A percentile compares a stretch with the other conserved stretches of the same genome.
Evolutionary conservation across 1,140 invertebrate genomes (phyloP).

Genomic region (Macrobrachium nipponense): DNA sequence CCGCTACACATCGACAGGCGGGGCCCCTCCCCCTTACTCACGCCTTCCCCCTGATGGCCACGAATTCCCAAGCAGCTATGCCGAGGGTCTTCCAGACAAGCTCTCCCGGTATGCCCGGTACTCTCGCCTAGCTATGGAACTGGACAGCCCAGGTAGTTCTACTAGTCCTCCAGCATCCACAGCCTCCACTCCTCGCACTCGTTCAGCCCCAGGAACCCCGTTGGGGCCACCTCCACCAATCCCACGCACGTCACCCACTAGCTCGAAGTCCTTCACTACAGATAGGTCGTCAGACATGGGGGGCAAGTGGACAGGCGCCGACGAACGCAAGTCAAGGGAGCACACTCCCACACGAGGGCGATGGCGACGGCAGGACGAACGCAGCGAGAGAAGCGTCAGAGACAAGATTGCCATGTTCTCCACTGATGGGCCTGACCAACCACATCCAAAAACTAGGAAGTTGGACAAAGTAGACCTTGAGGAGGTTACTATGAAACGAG

Average conservation of each 20-base stretch:
- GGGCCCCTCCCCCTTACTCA: conserved; percentile 69
- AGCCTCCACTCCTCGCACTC: conserved; percentile 33
- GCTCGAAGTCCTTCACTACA: conserved; percentile 59
- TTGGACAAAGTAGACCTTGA: conserved; percentile 74
- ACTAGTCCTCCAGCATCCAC: conserved; percentile 38
- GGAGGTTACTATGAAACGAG: conserved; percentile 54
- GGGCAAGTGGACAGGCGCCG: conserved; percentile 38
- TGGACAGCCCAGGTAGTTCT: conserved; percentile 63
- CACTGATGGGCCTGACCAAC: conserved; percentile 68
- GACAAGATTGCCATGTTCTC: conserved; percentile 92
- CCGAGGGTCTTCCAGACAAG: conserved; percentile 71
- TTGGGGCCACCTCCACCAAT: conserved; percentile 50
- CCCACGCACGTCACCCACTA: conserved; percentile 29
- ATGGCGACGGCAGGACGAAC: conserved; percentile 66
- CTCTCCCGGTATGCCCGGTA: conserved; percentile 50
- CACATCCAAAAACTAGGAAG: conserved; percentile 67
- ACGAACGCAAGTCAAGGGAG: conserved; percentile 33
- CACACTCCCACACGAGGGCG: conserved; percentile 42
- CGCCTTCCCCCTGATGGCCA: conserved; percentile 88
- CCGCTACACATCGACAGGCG: conserved; percentile 63
- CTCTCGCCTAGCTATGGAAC: conserved; percentile 58
- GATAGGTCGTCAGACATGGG: conserved; percentile 43
- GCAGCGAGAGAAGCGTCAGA: conserved; percentile 82
- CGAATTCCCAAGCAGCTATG: conserved; percentile 83
- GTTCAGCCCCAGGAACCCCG: conserved; percentile 52